Conservation (phyloP, 1,140 invertebrate species). For the Lethrus apterus region DNA sequence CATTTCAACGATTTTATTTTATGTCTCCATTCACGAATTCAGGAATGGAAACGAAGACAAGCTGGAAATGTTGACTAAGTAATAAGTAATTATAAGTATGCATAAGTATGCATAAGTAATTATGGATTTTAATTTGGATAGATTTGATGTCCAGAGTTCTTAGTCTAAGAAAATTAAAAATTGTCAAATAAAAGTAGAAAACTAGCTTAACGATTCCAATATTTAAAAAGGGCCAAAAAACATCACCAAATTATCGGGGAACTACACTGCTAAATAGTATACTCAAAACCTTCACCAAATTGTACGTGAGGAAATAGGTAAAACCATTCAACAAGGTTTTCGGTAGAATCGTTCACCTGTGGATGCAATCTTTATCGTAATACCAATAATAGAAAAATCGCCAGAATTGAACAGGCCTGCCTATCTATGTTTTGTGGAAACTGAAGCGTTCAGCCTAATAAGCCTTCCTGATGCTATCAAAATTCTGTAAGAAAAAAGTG, state of each 20-base stretch:
- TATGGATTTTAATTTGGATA: too few species aligned
- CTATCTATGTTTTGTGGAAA: constrained; percentile 1
- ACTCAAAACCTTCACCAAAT: background rate
- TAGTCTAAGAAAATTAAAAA: too few species aligned
- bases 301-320: background rate
- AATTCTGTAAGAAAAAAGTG: background rate
- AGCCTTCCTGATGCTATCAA: constrained; percentile 1
- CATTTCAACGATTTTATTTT: too few species aligned
- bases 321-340: background rate
- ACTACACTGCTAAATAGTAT: background rate
- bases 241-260: constrained; percentile 3
- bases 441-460: constrained; percentile 5
- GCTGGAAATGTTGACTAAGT: too few species aligned
- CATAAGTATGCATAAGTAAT: too few species aligned
- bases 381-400: constrained; percentile 9
- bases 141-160: too few species aligned
- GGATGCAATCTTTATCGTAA: too few species aligned
- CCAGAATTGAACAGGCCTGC: too few species aligned
- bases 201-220: constrained; percentile 1
- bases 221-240: background rate
- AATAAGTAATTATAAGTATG: too few species aligned
- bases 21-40: too few species aligned
- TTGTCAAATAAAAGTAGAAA: too few species aligned
- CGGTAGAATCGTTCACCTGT: background rate
- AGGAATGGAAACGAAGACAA: too few species aligned